These are phyloP conservation scores for Aurelia coerulea DNA, from an alignment of 30 jellyfish, hydroid and myxozoan genomes.

Conservation along the genomic window DNA sequence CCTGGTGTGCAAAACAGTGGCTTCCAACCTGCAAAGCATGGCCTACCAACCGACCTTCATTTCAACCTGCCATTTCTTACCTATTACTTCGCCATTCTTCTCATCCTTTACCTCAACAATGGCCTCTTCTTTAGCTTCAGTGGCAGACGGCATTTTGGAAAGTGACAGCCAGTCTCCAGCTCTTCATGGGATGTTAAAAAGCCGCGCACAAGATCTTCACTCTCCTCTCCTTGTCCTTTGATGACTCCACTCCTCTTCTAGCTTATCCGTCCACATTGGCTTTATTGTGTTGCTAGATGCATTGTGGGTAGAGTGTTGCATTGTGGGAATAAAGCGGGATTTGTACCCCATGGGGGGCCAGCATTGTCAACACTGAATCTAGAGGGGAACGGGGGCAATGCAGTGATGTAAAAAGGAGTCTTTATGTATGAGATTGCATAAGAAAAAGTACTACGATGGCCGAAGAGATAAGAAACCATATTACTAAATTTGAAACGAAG, in stretches of 20 bases:
- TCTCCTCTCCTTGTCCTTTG: constrained; percentile 42
- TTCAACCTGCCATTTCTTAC: constrained; percentile 7
- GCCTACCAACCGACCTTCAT: too few species aligned
- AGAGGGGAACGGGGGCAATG: too few species aligned
- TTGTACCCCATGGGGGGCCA: too few species aligned
- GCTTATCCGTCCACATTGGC: constrained; percentile 41
- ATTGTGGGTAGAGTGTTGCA: constrained; percentile 61
- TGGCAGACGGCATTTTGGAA: constrained; percentile 78
- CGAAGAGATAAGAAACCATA: too few species aligned
- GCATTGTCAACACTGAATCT: too few species aligned
- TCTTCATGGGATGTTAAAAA: constrained; percentile 43
- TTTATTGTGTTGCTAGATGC: constrained; percentile 29
- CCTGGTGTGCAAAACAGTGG: neutral
- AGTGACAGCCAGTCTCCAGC: constrained; percentile 60
- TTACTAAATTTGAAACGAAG: too few species aligned
- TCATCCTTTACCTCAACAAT: constrained; percentile 21
- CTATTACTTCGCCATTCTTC: constrained; percentile 66
- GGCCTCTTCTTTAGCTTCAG: constrained; percentile 72
- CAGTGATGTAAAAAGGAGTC: too few species aligned
- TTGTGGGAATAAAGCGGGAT: neutral
- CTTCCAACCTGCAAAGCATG: neutral
- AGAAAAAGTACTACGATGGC: too few species aligned
- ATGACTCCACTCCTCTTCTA: constrained; percentile 56
- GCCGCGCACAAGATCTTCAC: constrained; percentile 71
- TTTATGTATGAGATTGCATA: too few species aligned